Base-by-base conservation (phyloP, 2,113 vertebrate genomes). In the Labrus mixtus region DNA sequence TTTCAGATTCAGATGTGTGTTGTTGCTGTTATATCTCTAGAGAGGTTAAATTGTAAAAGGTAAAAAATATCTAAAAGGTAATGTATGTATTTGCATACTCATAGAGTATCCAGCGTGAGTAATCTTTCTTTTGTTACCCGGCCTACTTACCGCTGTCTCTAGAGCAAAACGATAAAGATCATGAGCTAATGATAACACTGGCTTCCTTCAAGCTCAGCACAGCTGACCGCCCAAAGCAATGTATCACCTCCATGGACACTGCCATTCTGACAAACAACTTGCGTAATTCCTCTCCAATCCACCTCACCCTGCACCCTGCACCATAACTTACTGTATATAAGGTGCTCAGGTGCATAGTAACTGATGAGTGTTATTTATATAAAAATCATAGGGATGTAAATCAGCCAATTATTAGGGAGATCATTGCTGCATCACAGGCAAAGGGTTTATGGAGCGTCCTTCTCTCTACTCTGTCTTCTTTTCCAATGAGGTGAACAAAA, bases 291-390 rank as follows among this genome's bases (percentile, higher is more conserved):
- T 68, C 62, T 76, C 62, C 36, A 58, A 80, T 81, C 69, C 69
- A 50, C 77, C 86, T 84, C 79, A 64, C 46, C 67, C 65, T 43
- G 33, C 79, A 64, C 46, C 67, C 65, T 43, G 33, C 55, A 68
- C 62, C 73, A 73, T 69, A 80, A 75, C 80, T n/a, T n/a, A n/a
- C n/a, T n/a, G 81, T 74, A 79, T 82, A 78, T 58, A 83, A 86
- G 82, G 72, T 85, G 88, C 74, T 84, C 91, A 90, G 83, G 90
- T 91, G 87, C 89, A 92, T 55, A 81, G 75, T 90, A 93, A 91
- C 83, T 84, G 89, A 94, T 93, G 88, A 92, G 72, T 66, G 76
- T 86, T 90, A 87, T 90, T 86, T 90, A 87, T 90, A 79, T 77
- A 78, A 87, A 89, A 90, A 92, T 74, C 85, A 87, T 2, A 33